Evolutionary conservation across 2,888 invertebrate genomes (phyloP).

Genomic region (Meta bourneti): DNA sequence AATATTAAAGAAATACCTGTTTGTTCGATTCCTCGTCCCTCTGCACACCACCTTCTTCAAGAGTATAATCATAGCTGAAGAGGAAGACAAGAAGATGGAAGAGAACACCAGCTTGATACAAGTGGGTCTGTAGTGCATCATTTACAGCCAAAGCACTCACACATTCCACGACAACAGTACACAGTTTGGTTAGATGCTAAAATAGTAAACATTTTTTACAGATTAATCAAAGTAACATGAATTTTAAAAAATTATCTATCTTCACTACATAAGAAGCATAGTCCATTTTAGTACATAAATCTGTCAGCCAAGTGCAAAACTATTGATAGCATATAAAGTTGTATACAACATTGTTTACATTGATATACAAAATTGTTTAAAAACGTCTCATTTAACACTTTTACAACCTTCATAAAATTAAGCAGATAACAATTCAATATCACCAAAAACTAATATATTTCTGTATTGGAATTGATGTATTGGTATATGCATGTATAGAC

Average conservation of each 20-base stretch:
- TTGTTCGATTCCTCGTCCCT: conserved; percentile 91
- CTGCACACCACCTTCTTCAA: conserved; percentile 97
- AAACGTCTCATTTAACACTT: background rate
- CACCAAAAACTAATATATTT: background rate
- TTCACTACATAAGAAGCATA: background rate
- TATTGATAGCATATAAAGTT: background rate
- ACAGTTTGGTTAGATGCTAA: conserved; percentile 90
- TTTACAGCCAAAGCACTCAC: conserved; percentile 93
- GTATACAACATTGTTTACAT: too few species aligned
- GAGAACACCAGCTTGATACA: conserved; percentile 91
- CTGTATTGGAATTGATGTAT: background rate
- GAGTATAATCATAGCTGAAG: conserved; percentile 97
- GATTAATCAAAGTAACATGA: background rate
- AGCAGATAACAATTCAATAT: too few species aligned
- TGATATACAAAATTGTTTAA: too few species aligned
- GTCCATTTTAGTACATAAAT: background rate
- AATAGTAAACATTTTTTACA: conserved; percentile 42
- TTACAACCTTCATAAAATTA: too few species aligned
- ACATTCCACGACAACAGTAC: conserved; percentile 93
- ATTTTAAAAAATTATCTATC: background rate
- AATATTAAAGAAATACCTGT: conserved; percentile 82
- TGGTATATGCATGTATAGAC: background rate
- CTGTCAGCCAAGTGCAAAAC: background rate
- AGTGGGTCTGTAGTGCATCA: conserved; percentile 90
- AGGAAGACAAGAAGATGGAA: conserved; percentile 94